Conservation (phyloP, 1,140 invertebrate species). For the Colletes gigas region DNA sequence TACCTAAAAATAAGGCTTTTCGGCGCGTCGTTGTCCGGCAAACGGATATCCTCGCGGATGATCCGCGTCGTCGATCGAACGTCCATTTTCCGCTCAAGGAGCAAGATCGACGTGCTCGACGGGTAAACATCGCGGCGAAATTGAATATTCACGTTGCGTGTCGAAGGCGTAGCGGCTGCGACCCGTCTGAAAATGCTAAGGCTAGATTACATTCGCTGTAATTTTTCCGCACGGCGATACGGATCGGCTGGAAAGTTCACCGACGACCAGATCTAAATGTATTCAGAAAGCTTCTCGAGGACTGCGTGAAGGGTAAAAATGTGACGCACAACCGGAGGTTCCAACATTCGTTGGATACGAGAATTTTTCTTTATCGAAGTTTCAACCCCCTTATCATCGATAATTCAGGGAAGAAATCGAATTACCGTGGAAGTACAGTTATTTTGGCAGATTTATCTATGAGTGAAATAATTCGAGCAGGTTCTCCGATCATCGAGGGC, state of each 20-base stretch:
- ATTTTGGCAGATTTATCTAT: no score
- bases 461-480: no score
- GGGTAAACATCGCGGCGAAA: constrained; percentile 22
- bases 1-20: constrained; percentile 20
- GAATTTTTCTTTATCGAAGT: no score
- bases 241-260: not conserved
- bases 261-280: not conserved
- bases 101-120: not conserved
- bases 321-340: not conserved
- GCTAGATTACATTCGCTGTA: constrained; percentile 22
- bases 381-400: no score
- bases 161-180: constrained; percentile 8
- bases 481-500: no score
- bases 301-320: not conserved
- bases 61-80: not conserved
- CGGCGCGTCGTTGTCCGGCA: not conserved
- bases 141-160: constrained; percentile 55
- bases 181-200: constrained; percentile 23
- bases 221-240: not conserved
- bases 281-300: not conserved
- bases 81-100: not conserved
- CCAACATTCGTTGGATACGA: no score
- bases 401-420: no score
- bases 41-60: no score
- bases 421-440: no score